Percentiles rank a stretch among this genome's conserved stretches.
Conservation (phyloP, 2,113 vertebrate genomes). For the Crypturellus undulatus region DNA sequence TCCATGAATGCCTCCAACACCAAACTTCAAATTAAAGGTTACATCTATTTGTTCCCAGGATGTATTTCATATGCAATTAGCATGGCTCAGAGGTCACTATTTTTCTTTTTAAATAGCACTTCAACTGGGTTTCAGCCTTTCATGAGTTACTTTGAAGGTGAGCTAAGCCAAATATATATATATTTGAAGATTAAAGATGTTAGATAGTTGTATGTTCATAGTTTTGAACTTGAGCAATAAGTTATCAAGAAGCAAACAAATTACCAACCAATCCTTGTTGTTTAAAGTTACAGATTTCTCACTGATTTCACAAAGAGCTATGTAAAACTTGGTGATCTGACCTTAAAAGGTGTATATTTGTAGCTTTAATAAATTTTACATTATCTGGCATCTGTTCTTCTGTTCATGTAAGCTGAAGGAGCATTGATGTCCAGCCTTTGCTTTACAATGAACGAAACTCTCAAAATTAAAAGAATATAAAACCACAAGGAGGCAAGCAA, state of each 20-base stretch:
- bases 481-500: neutral
- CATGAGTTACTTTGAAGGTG: neutral
- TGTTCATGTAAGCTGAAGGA: neutral
- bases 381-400: neutral
- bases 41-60: neutral
- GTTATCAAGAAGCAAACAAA: neutral
- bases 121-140: neutral
- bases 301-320: too few relatives aligned
- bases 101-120: neutral
- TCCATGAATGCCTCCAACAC: neutral
- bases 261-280: neutral
- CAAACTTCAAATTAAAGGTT: neutral
- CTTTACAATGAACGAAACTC: neutral
- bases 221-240: neutral
- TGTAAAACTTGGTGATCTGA: neutral
- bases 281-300: neutral
- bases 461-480: neutral
- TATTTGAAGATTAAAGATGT: neutral
- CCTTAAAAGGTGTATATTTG: neutral
- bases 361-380: too few relatives aligned
- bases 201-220: neutral
- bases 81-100: neutral
- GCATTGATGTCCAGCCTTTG: rapidly evolving
- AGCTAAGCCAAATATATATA: neutral
- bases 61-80: neutral